These are phyloP conservation scores for Formicarius rufipectus DNA, from an alignment of 2,113 vertebrate species.

Conservation along the genomic window DNA sequence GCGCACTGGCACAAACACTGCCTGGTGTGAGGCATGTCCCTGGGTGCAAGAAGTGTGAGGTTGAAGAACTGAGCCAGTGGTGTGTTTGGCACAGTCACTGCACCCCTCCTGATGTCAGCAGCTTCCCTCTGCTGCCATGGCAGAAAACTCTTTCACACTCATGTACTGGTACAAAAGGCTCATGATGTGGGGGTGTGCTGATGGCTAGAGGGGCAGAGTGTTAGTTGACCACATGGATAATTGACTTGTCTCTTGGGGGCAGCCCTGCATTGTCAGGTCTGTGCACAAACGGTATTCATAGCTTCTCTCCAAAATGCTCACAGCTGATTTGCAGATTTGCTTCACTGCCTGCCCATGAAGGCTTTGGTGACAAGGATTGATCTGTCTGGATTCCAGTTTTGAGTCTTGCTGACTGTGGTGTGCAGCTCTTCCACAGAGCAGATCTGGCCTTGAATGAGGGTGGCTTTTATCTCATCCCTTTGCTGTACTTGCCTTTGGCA, in stretches of 20 bases:
- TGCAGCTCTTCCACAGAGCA: neutral
- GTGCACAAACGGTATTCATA: neutral
- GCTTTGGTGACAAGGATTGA: neutral
- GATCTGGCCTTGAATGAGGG: neutral
- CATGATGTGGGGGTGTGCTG: fast-evolving
- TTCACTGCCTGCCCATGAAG: neutral
- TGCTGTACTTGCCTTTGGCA: neutral
- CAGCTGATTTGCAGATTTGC: neutral
- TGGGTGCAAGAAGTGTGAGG: neutral
- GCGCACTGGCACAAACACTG: fast-evolving
- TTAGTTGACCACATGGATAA: neutral
- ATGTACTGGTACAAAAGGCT: fast-evolving
- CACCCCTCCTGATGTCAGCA: fast-evolving
- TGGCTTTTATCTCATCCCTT: neutral
- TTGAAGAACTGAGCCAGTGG: neutral
- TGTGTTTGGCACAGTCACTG: fast-evolving
- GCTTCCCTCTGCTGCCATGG: neutral
- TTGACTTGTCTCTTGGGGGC: fast-evolving
- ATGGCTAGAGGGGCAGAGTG: neutral
- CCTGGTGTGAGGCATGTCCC: fast-evolving
- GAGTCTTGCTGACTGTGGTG: fast-evolving
- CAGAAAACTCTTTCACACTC: fast-evolving
- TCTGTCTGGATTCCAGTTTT: neutral
- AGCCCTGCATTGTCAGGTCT: neutral
- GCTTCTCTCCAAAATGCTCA: neutral